These are phyloP conservation scores for Picus viridis DNA, from an alignment of 2,797 vertebrate genomes.

Conservation along the genomic window DNA sequence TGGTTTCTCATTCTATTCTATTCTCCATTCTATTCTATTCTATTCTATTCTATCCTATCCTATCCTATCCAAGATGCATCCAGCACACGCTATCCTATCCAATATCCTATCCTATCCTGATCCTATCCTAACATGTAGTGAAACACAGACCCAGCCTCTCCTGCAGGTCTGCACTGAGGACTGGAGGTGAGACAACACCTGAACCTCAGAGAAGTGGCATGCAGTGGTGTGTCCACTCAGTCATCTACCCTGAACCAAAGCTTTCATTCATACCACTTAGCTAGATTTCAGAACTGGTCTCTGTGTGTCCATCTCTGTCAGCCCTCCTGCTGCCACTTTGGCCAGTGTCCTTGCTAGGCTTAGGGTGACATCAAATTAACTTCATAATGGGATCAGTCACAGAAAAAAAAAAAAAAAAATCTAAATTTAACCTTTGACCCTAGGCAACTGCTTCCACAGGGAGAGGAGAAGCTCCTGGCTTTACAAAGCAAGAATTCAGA, in stretches of 20 bases:
- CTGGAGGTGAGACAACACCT: background rate
- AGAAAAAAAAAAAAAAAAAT: background rate
- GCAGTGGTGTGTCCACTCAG: background rate
- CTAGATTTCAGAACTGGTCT: background rate
- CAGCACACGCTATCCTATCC: too few relatives aligned
- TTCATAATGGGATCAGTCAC: background rate
- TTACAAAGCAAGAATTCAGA: conserved; percentile 16
- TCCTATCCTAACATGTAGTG: background rate
- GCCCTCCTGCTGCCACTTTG: background rate
- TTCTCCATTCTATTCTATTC: too few relatives aligned
- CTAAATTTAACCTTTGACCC: conserved; percentile 1
- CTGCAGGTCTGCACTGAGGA: background rate
- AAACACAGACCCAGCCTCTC: background rate
- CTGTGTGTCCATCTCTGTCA: background rate
- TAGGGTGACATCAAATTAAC: background rate
- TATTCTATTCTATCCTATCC: too few relatives aligned
- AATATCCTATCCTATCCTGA: too few relatives aligned
- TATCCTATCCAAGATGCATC: too few relatives aligned
- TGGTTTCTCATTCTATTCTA: too few relatives aligned
- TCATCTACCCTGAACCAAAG: background rate
- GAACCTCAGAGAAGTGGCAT: background rate
- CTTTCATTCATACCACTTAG: background rate
- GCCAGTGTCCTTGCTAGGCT: background rate
- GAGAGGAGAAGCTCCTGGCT: background rate
- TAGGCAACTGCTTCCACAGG: background rate